Evolutionary conservation across 2,888 invertebrate species (phyloP).

Genomic region (Agrotis puta): DNA sequence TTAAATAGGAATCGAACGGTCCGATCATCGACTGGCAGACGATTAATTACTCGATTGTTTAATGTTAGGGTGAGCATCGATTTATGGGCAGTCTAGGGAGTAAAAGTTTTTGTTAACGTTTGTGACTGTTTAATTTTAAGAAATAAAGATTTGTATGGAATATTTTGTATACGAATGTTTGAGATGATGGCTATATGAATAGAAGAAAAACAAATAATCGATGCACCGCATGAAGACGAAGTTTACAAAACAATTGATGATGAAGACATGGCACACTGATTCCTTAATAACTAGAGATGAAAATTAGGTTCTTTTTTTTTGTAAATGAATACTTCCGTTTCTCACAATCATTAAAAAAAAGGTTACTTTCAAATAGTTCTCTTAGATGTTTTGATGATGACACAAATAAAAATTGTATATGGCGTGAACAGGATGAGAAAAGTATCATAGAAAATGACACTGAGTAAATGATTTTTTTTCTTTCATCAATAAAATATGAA

Average conservation of each 20-base stretch:
- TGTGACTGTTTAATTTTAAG: neutral
- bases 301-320: neutral
- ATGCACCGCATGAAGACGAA: neutral
- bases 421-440: neutral
- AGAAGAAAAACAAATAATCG: neutral
- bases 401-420: neutral
- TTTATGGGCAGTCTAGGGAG: neutral
- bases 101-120: neutral
- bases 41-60: conserved; percentile 27
- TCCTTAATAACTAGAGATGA: neutral
- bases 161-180: neutral
- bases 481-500: neutral
- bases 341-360: neutral
- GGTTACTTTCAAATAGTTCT: neutral
- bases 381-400: neutral
- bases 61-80: conserved; percentile 15
- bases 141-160: neutral
- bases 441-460: neutral
- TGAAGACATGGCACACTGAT: neutral
- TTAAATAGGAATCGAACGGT: conserved; percentile 61
- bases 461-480: neutral
- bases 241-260: neutral
- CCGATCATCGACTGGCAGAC: conserved; percentile 35
- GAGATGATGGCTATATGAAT: neutral
- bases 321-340: neutral